phyloP scores from a whole-genome alignment of 2,113 vertebrate species.

The Saguinus midas region DNA sequence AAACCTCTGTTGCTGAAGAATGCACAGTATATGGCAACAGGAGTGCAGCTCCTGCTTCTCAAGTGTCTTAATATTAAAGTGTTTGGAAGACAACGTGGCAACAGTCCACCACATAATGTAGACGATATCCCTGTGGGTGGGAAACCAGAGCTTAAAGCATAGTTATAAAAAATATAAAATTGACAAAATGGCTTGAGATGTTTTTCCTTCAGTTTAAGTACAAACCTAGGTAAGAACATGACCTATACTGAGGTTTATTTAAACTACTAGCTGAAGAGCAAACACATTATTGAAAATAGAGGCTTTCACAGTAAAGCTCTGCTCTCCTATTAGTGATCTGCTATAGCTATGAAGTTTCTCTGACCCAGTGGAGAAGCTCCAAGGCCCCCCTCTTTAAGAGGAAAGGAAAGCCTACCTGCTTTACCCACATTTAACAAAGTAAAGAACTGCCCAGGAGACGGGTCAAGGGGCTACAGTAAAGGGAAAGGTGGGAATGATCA shows the following conservation, averaged over 20 bases:
- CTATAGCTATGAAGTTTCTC: neutral
- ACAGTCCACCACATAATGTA: neutral
- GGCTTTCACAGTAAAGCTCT: neutral
- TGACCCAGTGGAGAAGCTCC: neutral
- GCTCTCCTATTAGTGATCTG: neutral
- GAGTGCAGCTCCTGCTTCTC: neutral
- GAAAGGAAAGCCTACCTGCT: neutral
- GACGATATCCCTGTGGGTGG: neutral
- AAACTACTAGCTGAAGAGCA: constrained; percentile 15
- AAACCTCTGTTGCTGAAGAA: neutral
- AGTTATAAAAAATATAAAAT: neutral
- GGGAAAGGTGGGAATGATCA: neutral
- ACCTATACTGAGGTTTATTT: neutral
- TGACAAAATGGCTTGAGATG: neutral
- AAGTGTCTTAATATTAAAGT: neutral
- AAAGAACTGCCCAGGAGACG: neutral
- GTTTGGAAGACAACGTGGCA: constrained; percentile 14
- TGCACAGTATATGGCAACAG: neutral
- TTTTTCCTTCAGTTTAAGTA: constrained; percentile 14
- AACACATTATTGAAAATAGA: constrained; percentile 2
- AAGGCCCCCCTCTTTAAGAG: neutral
- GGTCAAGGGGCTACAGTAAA: neutral
- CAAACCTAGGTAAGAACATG: neutral
- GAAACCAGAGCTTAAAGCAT: neutral
- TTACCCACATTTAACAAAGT: neutral